Base-by-base conservation (phyloP, 2,888 invertebrate genomes). In the Lymantria monacha region DNA sequence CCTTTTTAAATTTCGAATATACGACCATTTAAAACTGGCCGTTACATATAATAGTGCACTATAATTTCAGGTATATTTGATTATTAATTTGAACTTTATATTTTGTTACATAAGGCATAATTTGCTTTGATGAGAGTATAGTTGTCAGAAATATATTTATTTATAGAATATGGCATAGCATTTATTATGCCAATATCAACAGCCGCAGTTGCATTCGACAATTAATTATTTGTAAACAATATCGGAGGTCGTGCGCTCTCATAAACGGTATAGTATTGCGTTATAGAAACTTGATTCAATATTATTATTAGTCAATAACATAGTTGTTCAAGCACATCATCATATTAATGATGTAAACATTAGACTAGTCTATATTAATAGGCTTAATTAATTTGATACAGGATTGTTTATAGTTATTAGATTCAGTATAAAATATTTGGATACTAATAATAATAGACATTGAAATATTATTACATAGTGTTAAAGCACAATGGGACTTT, bases 181-280 rank as follows among this genome's bases (percentile, higher is more conserved):
- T 88, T 87, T 86, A 87, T 87, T 84, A 86, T 78, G 76, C 73
- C 82, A 85, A 79, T 87, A 87, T 83, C 83, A 83, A 84, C 79
- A 81, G 81, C 72, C 79, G 72, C 85, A 87, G 85, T 87, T 87
- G 87, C 84, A 84, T 81, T 82, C 76, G 84, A 77, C 87, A 79
- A 89, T 90, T 89, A 90, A 89, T 91, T 90, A 90, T 89, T 89
- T 83, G 91, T 84, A 89, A 88, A 90, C 87, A 89, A 82, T 82
- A 73, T 72, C 68, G 66, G 73, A 72, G 72, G 66, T 72, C 81
- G 81, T 84, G 84, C 72, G 61, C 66, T 62, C 61, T 71, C 84
- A 85, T 87, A 85, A 86, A 83, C 79, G 78, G 73, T 66, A 59
- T 63, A 69, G 57, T 63, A 64, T 66, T 65, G 22, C 22, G 66